Conservation (phyloP, 2,797 vertebrate species). For the Garrulus glandarius region DNA sequence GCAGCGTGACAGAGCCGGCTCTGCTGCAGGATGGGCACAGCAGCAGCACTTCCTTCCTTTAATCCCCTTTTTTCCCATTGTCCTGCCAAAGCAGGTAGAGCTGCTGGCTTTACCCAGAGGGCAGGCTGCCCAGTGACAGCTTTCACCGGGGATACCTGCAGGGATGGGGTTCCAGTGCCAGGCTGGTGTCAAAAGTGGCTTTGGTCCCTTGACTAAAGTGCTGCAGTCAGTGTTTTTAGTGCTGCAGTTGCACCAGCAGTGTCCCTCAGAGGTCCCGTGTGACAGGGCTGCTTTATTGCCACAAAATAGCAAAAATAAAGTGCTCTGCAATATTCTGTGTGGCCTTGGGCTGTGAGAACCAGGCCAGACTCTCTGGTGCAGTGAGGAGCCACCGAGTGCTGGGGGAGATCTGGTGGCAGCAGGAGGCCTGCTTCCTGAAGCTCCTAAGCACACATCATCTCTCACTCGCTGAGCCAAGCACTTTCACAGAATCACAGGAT, state of each 20-base stretch:
- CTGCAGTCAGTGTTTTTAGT: background rate
- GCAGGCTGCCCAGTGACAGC: background rate
- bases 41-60: background rate
- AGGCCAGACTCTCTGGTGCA: background rate
- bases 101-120: background rate
- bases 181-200: background rate
- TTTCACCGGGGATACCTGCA: background rate
- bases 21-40: background rate
- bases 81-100: background rate
- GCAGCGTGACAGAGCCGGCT: background rate
- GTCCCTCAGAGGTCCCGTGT: background rate
- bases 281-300: background rate
- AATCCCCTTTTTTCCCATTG: background rate
- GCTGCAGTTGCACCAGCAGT: background rate
- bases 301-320: background rate
- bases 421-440: background rate
- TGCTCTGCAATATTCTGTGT: background rate
- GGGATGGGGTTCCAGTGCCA: background rate
- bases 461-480: background rate
- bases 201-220: background rate
- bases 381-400: background rate
- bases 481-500: background rate
- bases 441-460: accelerated
- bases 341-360: background rate
- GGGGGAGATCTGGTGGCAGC: background rate